Conservation (phyloP, 2,113 vertebrate genomes). For the Otocyon megalotis region DNA sequence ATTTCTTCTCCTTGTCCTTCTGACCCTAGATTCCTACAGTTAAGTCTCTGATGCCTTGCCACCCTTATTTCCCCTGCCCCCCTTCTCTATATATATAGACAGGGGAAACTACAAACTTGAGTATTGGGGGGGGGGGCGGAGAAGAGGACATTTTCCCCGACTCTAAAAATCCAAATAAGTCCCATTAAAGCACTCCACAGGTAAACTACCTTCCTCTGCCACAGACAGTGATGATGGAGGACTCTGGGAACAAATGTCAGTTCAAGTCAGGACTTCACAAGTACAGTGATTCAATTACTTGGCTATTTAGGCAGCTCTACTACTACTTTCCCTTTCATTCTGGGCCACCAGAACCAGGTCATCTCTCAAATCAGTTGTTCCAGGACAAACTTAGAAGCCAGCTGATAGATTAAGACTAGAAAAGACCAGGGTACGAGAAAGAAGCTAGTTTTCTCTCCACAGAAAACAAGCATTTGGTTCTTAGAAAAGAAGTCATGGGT, state of each 20-base stretch:
- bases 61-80: not conserved
- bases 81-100: not conserved
- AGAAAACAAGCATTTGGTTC: not conserved
- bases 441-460: not conserved
- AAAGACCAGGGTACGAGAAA: not conserved
- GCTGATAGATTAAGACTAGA: not conserved
- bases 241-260: not conserved
- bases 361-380: not conserved
- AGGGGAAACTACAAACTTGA: constrained; percentile 23
- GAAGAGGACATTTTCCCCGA: not conserved
- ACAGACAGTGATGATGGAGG: not conserved
- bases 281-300: not conserved
- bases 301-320: not conserved
- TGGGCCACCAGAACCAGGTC: not conserved
- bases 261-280: not conserved
- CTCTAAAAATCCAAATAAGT: not conserved
- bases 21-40: not conserved
- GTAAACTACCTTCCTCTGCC: not conserved
- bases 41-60: not conserved
- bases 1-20: not conserved
- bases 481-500: not conserved
- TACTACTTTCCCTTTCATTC: not conserved
- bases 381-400: not conserved
- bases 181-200: not conserved
- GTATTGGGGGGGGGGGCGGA: not conserved